Conservation (phyloP, 2,888 invertebrate genomes). For the Apotomis turbidana region DNA sequence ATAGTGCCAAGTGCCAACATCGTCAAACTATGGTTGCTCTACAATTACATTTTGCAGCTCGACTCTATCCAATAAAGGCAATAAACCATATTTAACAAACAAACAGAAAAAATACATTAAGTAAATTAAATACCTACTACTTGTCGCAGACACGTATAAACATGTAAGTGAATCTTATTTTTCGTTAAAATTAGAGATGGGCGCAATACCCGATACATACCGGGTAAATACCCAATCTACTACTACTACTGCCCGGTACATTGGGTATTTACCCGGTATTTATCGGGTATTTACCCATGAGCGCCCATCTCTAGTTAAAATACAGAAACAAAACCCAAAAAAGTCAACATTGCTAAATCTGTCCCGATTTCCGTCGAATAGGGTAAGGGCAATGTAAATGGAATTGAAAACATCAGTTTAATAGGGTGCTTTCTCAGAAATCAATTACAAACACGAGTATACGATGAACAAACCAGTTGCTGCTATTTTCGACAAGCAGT, state of each 20-base stretch:
- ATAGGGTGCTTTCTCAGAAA: slow-evolving; percentile 31
- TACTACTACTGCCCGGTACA: too few relatives aligned
- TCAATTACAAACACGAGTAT: slow-evolving; percentile 29
- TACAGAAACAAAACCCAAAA: background rate
- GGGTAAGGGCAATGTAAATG: slow-evolving; percentile 3
- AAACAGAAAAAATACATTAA: background rate
- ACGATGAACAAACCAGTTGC: slow-evolving; percentile 30
- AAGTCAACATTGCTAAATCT: background rate
- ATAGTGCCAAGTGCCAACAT: slow-evolving; percentile 23
- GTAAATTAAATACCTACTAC: too few relatives aligned
- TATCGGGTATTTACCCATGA: too few relatives aligned
- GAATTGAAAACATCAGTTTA: slow-evolving; percentile 23
- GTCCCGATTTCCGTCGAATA: slow-evolving; percentile 18
- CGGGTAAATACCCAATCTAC: too few relatives aligned
- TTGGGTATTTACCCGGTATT: too few relatives aligned
- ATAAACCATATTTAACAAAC: background rate
- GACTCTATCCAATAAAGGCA: slow-evolving; percentile 3
- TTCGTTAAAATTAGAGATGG: too few relatives aligned
- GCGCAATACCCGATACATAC: too few relatives aligned
- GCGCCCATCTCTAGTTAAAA: too few relatives aligned
- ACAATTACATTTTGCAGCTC: slow-evolving; percentile 17
- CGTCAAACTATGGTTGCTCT: slow-evolving; percentile 17
- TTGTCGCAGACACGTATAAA: too few relatives aligned
- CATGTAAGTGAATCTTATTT: too few relatives aligned
- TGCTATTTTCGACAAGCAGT: slow-evolving; percentile 20